Percentiles rank a stretch among this genome's conserved stretches.
Conservation (phyloP, 2,797 vertebrate genomes). For the Remorina albescens region DNA sequence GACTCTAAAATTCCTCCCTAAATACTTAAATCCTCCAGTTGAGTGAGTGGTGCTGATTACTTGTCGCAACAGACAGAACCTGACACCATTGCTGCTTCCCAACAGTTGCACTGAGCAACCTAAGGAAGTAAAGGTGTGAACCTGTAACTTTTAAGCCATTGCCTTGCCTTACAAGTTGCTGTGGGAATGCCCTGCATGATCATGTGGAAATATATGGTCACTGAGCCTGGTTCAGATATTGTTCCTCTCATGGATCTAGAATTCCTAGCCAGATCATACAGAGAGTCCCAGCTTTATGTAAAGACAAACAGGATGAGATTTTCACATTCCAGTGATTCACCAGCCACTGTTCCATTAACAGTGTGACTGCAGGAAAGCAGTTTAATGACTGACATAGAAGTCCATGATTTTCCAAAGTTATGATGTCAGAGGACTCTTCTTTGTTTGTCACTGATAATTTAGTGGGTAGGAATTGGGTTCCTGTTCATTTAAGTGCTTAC, state of each 20-base stretch:
- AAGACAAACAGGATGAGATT: constrained; percentile 27
- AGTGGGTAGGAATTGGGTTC: neutral
- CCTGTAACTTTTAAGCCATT: neutral
- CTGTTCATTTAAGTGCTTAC: neutral
- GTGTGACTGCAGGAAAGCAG: too few species aligned
- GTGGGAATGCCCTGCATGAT: constrained; percentile 10
- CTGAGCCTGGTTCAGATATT: constrained; percentile 1
- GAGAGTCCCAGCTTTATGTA: neutral
- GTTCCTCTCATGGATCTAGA: constrained; percentile 7
- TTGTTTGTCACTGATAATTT: constrained; percentile 8
- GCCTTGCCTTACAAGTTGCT: neutral
- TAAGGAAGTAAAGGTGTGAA: constrained; percentile 11
- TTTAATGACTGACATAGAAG: constrained; percentile 2
- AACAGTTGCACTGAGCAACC: constrained; percentile 1
- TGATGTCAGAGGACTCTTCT: neutral
- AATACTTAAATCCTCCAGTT: neutral
- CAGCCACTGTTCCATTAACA: constrained; percentile 4
- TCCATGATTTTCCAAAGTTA: neutral
- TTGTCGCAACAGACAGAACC: neutral
- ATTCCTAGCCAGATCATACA: neutral
- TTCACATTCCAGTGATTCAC: constrained; percentile 33
- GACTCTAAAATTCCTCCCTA: neutral
- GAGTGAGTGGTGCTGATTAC: neutral
- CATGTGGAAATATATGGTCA: constrained; percentile 22
- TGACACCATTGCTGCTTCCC: neutral